Base-by-base conservation (phyloP, 2,888 invertebrate species). In the Actias luna region DNA sequence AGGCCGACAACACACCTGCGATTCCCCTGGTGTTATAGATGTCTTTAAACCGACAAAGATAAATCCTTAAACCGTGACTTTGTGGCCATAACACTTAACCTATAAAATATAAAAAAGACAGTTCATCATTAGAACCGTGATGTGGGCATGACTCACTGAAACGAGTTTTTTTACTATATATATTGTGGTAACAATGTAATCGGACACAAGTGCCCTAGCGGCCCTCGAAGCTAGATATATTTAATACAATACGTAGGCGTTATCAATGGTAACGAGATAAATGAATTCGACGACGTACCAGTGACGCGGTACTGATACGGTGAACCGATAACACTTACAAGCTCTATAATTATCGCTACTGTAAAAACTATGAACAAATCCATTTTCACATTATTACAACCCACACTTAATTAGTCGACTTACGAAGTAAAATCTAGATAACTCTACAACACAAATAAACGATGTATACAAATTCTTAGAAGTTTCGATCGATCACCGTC, bases 351-450 rank as follows among this genome's bases (percentile, higher is more conserved):
- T 25, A 50, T 42, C 8, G 18, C 25, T 25, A 3, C 46, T 50
- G 25, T 50, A 12, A 50, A 50, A 50, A 50, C 46, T 50, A 50
- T 50, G 46, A 50, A 50, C 46, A 25, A 25, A 50, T 50, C 12
- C 12, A 42, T 25, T 25, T 50, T 50, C 10, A 50, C 12, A 46
- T 10, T 46, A 5, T 22, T 22, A 10, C 42, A 18, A 18, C 7
- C n/a, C 18, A 3, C 18, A 18, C 5, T 18, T 18, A 42, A n/a
- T n/a, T 33, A 33, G 8, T 33, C 33, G 8, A 8, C 33, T 5
- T 33, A 33, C 8, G 5, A 33, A 33, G 8, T 7, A 33, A 33
- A 7, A 5, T 5, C 1, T n/a, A n/a, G 0, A 39, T 14, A n/a
- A 16, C 16, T 39, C 39, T 35, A 35, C 12, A 35, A n/a, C n/a